These are phyloP conservation scores for Patella depressa DNA, from an alignment of 2,888 invertebrate genomes.

Conservation along the genomic window DNA sequence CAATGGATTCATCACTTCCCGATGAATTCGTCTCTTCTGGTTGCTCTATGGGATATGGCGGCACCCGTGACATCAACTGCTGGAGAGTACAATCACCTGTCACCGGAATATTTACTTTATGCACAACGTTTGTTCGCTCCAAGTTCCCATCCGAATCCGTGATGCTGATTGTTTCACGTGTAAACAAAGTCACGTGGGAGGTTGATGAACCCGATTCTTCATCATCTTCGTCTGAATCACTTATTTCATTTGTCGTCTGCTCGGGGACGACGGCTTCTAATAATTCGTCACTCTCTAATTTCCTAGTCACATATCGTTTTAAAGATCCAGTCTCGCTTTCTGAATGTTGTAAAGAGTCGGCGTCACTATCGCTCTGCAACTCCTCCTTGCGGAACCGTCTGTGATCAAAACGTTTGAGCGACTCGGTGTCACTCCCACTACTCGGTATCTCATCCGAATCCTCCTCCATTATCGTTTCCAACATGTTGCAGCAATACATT, in stretches of 20 bases:
- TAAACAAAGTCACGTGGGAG: conserved; percentile 6
- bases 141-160: not conserved
- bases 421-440: conserved; percentile 35
- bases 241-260: conserved; percentile 13
- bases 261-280: conserved; percentile 13
- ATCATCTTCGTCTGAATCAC: not conserved
- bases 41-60: not conserved
- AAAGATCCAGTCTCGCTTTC: not conserved
- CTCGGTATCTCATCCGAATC: conserved; percentile 50
- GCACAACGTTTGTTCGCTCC: conserved; percentile 1
- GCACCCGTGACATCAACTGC: not conserved
- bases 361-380: conserved; percentile 17
- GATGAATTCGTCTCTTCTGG: conserved; percentile 25
- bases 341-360: conserved; percentile 19
- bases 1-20: conserved; percentile 45
- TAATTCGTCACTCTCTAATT: not conserved
- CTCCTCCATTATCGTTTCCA: conserved; percentile 64
- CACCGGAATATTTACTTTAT: not conserved
- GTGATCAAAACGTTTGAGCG: conserved; percentile 17
- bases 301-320: not conserved
- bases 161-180: conserved; percentile 7
- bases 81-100: conserved; percentile 14
- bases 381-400: not conserved
- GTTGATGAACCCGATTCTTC: not conserved
- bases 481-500: conserved; percentile 40